Percentiles rank a stretch among this genome's conserved stretches.
Evolutionary conservation across 2,113 vertebrate species (phyloP).

Genomic region (Ondatra zibethicus): DNA sequence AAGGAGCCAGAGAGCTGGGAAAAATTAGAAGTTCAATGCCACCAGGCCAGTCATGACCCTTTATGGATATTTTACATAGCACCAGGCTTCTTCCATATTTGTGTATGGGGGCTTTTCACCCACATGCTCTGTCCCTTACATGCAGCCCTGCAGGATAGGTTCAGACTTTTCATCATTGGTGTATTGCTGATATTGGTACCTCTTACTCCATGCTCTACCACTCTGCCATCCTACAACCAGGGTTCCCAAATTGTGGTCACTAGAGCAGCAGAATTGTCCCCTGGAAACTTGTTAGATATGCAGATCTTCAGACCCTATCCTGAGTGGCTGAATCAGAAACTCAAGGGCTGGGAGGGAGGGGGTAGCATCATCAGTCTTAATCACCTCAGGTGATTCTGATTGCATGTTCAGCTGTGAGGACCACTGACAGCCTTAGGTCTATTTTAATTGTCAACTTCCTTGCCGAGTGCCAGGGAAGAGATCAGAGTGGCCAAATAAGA

Average conservation of each 20-base stretch:
- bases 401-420: neutral
- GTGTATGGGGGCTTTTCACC: neutral
- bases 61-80: neutral
- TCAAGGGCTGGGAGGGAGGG: neutral
- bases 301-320: neutral
- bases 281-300: constrained; percentile 53
- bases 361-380: neutral
- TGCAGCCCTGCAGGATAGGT: neutral
- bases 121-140: neutral
- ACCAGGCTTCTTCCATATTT: neutral
- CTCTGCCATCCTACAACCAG: neutral
- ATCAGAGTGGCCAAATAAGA: neutral
- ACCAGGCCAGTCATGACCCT: neutral
- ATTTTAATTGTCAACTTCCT: constrained; percentile 47
- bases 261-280: neutral
- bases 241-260: neutral
- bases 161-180: neutral
- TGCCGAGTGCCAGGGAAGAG: neutral
- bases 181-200: neutral
- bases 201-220: neutral
- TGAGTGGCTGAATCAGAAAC: constrained; percentile 58
- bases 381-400: constrained; percentile 59
- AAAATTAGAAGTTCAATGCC: neutral
- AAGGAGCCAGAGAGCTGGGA: neutral
- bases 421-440: neutral